Evolutionary conservation across 1,140 invertebrate species (phyloP).

Genomic region (Laodelphax striatellus): DNA sequence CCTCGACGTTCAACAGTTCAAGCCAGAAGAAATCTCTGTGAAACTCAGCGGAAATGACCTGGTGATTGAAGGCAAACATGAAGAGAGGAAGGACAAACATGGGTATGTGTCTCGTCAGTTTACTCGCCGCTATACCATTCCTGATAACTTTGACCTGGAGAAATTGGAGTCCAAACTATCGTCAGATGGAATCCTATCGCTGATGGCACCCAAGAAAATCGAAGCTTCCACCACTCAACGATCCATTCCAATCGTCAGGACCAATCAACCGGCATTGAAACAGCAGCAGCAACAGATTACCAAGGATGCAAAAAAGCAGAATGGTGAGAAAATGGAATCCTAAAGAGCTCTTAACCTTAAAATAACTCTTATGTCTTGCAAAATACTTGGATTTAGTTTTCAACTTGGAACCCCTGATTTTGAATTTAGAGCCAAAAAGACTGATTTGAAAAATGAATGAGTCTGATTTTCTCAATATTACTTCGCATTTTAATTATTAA

Average conservation of each 20-base stretch:
- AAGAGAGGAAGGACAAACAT: constrained; percentile 50
- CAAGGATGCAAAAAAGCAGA: background rate
- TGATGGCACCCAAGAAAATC: constrained; percentile 40
- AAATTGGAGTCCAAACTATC: constrained; percentile 44
- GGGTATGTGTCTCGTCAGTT: constrained; percentile 50
- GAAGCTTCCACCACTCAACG: background rate
- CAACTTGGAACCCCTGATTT: too few relatives aligned
- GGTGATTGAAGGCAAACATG: constrained; percentile 55
- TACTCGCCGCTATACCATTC: constrained; percentile 46
- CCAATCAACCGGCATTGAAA: constrained; percentile 11
- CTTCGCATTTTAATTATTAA: too few relatives aligned
- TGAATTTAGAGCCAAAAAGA: too few relatives aligned
- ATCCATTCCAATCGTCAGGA: constrained; percentile 10
- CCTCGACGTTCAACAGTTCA: constrained; percentile 64
- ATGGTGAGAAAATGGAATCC: background rate
- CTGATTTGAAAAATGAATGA: too few relatives aligned
- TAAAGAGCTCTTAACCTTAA: too few relatives aligned
- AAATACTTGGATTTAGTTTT: too few relatives aligned
- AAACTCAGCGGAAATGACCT: constrained; percentile 44
- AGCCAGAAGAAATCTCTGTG: constrained; percentile 70
- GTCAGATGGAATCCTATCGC: constrained; percentile 46
- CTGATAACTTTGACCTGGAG: constrained; percentile 42
- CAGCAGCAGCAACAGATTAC: background rate
- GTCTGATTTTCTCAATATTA: too few relatives aligned
- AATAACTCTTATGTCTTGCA: too few relatives aligned